Conservation (phyloP, 2,888 invertebrate genomes). For the Euphydryas editha region DNA sequence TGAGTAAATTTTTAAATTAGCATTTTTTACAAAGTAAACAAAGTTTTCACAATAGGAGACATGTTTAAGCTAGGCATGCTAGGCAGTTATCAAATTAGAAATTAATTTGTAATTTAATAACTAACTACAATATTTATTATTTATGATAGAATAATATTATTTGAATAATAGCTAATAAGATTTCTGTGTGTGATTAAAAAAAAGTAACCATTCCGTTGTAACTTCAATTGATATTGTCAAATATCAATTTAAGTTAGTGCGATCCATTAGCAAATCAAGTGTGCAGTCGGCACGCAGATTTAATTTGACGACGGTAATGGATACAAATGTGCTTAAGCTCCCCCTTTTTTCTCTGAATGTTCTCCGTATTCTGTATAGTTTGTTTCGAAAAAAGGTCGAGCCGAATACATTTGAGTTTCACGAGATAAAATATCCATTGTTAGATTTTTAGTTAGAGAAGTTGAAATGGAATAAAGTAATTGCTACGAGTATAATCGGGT, state of each 20-base stretch:
- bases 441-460: conserved; percentile 8
- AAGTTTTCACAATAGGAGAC: no score
- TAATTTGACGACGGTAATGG: conserved; percentile 71
- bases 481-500: not conserved
- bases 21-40: no score
- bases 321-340: conserved; percentile 58
- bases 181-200: conserved; percentile 6
- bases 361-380: conserved; percentile 1
- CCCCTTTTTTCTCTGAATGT: conserved; percentile 46
- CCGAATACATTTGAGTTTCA: conserved; percentile 14
- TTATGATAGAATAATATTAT: no score
- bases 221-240: conserved; percentile 27
- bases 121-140: no score
- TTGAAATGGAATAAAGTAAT: conserved; percentile 3
- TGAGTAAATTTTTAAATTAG: no score
- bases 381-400: conserved; percentile 24
- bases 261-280: conserved; percentile 69
- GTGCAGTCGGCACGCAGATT: conserved; percentile 63
- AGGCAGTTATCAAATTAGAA: no score
- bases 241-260: conserved; percentile 58
- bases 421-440: conserved; percentile 7
- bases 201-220: conserved; percentile 34
- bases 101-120: no score
- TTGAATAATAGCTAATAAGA: no score
- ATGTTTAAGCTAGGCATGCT: no score